These are phyloP conservation scores for Periophthalmus magnuspinnatus DNA, from an alignment of 2,797 vertebrate genomes.

Conservation along the genomic window DNA sequence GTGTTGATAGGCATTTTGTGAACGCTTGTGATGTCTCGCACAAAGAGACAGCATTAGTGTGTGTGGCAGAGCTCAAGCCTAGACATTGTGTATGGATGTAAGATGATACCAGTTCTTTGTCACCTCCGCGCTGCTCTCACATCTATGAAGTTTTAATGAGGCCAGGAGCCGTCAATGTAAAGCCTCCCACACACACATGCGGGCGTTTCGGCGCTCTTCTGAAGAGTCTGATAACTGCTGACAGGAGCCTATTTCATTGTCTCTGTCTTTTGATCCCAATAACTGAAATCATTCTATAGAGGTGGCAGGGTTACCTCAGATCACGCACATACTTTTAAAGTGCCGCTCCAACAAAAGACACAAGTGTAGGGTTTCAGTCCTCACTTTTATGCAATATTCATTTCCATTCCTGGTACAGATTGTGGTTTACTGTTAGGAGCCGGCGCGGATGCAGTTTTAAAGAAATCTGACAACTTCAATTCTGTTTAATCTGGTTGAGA, in stretches of 20 bases:
- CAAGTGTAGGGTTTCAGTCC: constrained; percentile 20
- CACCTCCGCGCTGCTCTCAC: constrained; percentile 51
- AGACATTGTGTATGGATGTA: constrained; percentile 28
- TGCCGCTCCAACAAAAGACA: constrained; percentile 19
- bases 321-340: constrained; percentile 18
- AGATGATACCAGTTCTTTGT: constrained; percentile 56
- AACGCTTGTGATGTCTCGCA: constrained; percentile 30
- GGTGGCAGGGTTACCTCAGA: constrained; percentile 6
- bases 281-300: constrained; percentile 13
- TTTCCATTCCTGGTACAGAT: constrained; percentile 19
- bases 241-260: constrained; percentile 22
- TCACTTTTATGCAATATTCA: constrained; percentile 29
- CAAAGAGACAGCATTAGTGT: constrained; percentile 7
- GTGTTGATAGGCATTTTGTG: constrained; percentile 40
- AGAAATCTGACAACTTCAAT: constrained; percentile 6
- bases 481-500: constrained; percentile 3
- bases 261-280: constrained; percentile 18
- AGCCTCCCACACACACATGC: constrained; percentile 26
- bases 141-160: constrained; percentile 79
- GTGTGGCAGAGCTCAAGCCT: constrained; percentile 4
- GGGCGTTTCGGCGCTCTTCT: constrained; percentile 16
- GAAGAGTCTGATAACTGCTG: constrained; percentile 24
- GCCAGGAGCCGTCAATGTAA: constrained; percentile 44
- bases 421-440: constrained; percentile 27
- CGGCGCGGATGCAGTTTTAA: constrained; percentile 20